Evolutionary conservation across 2,113 vertebrate genomes (phyloP), one percentile per base, ranked within the genome.

Genomic region (Macheiramphus alcinus): DNA sequence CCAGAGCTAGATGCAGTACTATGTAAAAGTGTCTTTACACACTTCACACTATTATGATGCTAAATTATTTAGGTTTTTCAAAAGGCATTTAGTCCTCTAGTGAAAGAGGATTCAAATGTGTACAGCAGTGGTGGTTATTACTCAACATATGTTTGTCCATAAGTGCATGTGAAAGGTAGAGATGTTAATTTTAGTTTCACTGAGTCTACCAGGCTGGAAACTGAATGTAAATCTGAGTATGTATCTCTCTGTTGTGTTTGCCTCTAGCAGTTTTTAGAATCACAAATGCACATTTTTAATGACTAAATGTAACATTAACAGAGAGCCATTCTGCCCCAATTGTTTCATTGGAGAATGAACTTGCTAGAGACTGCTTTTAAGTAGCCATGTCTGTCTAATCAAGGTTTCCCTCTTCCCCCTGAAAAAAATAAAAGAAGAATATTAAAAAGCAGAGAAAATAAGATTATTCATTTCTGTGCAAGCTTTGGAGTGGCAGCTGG

Each of bases 211-310:
- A 3, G 16, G 56, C 85, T 96, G 63, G 83, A 97, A 89, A 90
- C 48, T 9, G 70, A 89, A 92, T 88, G 80, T 92, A 95, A 86
- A 90, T 95, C 87, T 16, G 38, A 83, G 73, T 52, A 62, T 52
- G 67, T 96, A 65, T 94, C 80, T 93, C 78, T 90, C 86, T 82
- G 67, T 91, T 96, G 76, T 91, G 80, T 95, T 97, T 95, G 96
- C 97, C 96, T 95, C 91, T 80, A 95, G 97, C 93, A 95, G 82
- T 93, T 97, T 97, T 96, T 89, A 94, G 94, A 92, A 97, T 97
- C 91, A 81, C 96, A 96, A 97, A 96, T 97, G 96, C 96, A 97
- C 92, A 94, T 97, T 97, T 97, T 97, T 97, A 97, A 97, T 97
- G 97, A 97, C 92, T 91, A 97, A 97, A 96, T 94, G 90, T 89